A percentile compares a stretch with the other conserved stretches of the same genome.
Evolutionary conservation across 2,113 vertebrate genomes (phyloP).

Genomic region (Heterocephalus glaber): DNA sequence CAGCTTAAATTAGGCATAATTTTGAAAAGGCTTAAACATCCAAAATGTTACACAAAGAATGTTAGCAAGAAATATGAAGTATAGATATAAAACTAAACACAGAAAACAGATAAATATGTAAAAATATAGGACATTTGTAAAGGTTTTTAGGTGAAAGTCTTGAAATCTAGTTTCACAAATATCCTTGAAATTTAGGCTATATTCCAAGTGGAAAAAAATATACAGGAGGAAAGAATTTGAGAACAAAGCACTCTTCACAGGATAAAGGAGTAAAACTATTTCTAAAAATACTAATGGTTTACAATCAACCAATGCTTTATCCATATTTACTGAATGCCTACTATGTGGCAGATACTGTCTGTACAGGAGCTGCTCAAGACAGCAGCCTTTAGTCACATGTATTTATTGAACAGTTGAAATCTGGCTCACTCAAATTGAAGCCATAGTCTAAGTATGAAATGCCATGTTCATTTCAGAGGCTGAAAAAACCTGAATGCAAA

Average conservation of each 20-base stretch:
- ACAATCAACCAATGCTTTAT: not conserved
- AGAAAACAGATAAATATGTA: not conserved
- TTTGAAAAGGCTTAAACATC: not conserved
- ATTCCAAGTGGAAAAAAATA: not conserved
- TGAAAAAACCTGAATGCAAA: not conserved
- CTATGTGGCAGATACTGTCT: not conserved
- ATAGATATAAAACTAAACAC: not conserved
- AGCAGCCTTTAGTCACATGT: not conserved
- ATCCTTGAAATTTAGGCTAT: not conserved
- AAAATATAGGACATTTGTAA: not conserved
- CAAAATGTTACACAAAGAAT: not conserved
- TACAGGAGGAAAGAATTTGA: not conserved
- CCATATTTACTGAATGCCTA: not conserved
- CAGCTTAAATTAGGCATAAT: not conserved
- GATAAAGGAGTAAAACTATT: not conserved
- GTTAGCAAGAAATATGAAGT: not conserved
- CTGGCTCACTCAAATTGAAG: not conserved
- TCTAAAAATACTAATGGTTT: not conserved
- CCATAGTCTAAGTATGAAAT: not conserved
- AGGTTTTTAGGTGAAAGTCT: constrained; percentile 5
- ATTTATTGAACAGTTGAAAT: not conserved
- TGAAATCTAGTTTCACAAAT: not conserved
- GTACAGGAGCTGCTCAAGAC: not conserved
- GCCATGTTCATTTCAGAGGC: not conserved
- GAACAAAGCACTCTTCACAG: not conserved